Evolutionary conservation across 2,888 invertebrate species (phyloP).

Genomic region (Cataglyphis livida): DNA sequence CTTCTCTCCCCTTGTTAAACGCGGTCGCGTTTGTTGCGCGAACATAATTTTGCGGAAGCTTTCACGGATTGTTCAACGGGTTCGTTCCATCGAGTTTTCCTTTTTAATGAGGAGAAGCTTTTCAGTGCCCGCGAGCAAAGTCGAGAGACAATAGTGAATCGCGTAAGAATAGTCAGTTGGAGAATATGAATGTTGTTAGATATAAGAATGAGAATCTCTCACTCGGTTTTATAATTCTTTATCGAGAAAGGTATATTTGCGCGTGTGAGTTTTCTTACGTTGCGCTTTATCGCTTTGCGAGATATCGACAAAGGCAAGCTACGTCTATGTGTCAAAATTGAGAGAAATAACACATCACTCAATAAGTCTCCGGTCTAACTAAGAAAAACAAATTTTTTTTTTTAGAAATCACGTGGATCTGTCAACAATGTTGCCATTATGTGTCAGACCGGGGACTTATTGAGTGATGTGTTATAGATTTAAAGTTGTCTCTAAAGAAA

Average conservation of each 20-base stretch:
- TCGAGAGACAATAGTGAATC: conserved; percentile 34
- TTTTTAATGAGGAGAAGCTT: conserved; percentile 39
- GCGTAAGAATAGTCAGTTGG: conserved; percentile 13
- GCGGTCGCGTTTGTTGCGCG: conserved; percentile 37
- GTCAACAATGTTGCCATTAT: too few species aligned
- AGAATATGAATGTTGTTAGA: conserved; percentile 18
- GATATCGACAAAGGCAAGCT: conserved; percentile 9
- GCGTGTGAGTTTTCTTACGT: neutral
- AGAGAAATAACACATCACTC: neutral
- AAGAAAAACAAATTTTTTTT: too few species aligned
- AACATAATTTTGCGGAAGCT: conserved; percentile 54
- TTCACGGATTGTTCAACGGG: conserved; percentile 44
- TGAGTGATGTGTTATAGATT: neutral
- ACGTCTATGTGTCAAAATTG: neutral
- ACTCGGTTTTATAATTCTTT: conserved; percentile 2
- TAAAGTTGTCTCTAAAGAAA: neutral
- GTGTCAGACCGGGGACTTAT: too few species aligned
- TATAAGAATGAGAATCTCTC: neutral
- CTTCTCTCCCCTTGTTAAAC: conserved; percentile 38
- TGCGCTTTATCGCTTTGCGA: neutral
- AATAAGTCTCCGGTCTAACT: too few species aligned
- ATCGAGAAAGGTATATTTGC: neutral
- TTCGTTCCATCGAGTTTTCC: conserved; percentile 25
- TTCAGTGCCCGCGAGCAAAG: conserved; percentile 11
- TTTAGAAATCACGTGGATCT: too few species aligned